Conservation (phyloP, 2,113 vertebrate genomes). For the Cyprinodon brontotheroides region DNA sequence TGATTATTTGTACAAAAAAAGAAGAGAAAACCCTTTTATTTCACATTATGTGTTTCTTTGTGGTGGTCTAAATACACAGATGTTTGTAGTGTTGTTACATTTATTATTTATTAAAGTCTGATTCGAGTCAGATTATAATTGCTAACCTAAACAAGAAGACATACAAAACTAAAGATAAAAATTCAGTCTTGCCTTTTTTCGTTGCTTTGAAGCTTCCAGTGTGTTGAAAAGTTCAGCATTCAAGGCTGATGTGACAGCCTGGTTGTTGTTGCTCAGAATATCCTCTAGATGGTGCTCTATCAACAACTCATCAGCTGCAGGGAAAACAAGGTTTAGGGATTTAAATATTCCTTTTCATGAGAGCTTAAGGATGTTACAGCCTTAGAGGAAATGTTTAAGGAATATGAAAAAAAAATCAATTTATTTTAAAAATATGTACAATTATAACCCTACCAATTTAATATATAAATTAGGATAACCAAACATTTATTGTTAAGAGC, state of each 20-base stretch:
- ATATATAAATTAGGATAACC: no score
- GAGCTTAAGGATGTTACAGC: no score
- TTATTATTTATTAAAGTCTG: no score
- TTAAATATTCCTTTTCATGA: no score
- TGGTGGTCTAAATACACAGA: background rate
- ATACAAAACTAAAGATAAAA: background rate
- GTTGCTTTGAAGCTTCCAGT: constrained; percentile 52
- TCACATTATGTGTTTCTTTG: background rate
- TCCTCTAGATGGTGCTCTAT: constrained; percentile 77
- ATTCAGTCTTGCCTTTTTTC: constrained; percentile 59
- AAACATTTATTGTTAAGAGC: no score
- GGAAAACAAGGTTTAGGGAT: background rate
- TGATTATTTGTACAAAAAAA: no score
- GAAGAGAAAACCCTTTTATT: no score
- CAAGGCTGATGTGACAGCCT: constrained; percentile 58
- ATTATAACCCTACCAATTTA: no score
- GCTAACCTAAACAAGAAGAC: background rate
- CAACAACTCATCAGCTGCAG: constrained; percentile 66
- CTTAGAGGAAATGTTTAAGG: no score
- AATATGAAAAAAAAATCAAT: no score
- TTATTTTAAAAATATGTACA: no score
- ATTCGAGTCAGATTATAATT: background rate
- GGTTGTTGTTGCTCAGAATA: constrained; percentile 74
- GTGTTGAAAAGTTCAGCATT: constrained; percentile 66
- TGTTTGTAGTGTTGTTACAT: no score